Evolutionary conservation across 2,113 vertebrate species (phyloP).

Genomic region (Nestor notabilis): DNA sequence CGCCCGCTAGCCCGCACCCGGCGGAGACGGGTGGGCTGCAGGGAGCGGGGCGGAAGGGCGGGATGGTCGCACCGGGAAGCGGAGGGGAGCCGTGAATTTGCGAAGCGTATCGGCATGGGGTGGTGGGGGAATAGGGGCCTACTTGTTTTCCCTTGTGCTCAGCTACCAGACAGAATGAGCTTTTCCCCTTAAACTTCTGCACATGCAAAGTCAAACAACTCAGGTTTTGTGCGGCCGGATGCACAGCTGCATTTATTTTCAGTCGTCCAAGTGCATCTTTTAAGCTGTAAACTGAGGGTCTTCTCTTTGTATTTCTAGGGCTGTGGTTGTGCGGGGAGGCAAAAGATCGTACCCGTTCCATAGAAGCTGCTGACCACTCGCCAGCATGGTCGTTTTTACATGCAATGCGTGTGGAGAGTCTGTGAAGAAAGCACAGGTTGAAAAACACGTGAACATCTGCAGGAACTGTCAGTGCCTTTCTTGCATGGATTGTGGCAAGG

Average conservation of each 20-base stretch:
- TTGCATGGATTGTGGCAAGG: conserved; percentile 95
- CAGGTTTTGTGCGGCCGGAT: rapidly evolving
- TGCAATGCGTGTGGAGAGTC: conserved; percentile 92
- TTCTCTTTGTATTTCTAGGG: not conserved
- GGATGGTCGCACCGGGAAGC: not conserved
- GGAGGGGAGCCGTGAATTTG: not conserved
- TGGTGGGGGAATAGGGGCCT: rapidly evolving
- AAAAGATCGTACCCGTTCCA: not conserved
- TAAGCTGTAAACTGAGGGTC: not conserved
- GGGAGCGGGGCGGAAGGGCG: not conserved
- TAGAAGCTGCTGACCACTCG: not conserved
- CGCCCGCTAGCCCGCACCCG: no score
- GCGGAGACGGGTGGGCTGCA: not conserved
- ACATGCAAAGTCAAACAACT: rapidly evolving
- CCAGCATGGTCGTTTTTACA: conserved; percentile 92
- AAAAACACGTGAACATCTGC: conserved; percentile 87
- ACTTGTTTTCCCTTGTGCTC: not conserved
- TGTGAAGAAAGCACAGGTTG: conserved; percentile 92
- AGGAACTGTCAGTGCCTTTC: conserved; percentile 85
- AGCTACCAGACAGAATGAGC: rapidly evolving
- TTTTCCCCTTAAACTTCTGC: not conserved
- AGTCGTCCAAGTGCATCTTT: not conserved
- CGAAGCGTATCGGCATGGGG: rapidly evolving
- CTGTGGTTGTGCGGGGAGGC: not conserved
- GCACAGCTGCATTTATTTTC: rapidly evolving